Evolutionary conservation across 2,797 vertebrate species (phyloP).

Genomic region (Crocodylus rhombifer): DNA sequence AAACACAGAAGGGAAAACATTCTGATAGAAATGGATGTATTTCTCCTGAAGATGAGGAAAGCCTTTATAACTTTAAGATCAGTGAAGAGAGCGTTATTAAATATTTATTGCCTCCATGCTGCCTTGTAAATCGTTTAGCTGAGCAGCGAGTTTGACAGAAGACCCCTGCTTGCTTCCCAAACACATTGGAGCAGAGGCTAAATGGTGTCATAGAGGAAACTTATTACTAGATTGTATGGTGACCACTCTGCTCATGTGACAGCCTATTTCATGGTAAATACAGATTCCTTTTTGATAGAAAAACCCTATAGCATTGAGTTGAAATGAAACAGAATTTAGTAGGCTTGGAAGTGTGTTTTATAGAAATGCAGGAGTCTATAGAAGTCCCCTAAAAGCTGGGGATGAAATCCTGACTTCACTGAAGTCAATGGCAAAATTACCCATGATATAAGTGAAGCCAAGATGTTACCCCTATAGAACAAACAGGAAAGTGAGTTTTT

Average conservation of each 20-base stretch:
- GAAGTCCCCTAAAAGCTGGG: slow-evolving; percentile 24
- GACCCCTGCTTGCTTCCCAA: not conserved
- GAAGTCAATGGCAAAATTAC: not conserved
- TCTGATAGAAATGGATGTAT: not conserved
- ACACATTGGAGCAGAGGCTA: not conserved
- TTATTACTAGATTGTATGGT: not conserved
- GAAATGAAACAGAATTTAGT: slow-evolving; percentile 21
- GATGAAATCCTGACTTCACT: not conserved
- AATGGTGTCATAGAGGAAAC: not conserved
- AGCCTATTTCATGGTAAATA: not conserved
- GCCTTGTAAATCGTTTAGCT: not conserved
- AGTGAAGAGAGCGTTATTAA: not conserved
- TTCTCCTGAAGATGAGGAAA: slow-evolving; percentile 26
- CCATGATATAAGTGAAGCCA: not conserved
- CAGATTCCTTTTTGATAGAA: not conserved
- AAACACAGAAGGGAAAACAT: not conserved
- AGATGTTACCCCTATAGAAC: not conserved
- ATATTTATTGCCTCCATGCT: slow-evolving; percentile 1
- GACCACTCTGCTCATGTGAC: not conserved
- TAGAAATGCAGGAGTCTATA: not conserved
- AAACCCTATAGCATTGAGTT: not conserved
- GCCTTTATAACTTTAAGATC: not conserved
- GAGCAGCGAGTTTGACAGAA: not conserved
- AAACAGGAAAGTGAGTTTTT: not conserved
- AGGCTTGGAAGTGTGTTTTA: not conserved